Percentiles rank a stretch among this genome's conserved stretches.
Evolutionary conservation across 2,113 vertebrate species (phyloP).

Genomic region (Corythaixoides concolor): DNA sequence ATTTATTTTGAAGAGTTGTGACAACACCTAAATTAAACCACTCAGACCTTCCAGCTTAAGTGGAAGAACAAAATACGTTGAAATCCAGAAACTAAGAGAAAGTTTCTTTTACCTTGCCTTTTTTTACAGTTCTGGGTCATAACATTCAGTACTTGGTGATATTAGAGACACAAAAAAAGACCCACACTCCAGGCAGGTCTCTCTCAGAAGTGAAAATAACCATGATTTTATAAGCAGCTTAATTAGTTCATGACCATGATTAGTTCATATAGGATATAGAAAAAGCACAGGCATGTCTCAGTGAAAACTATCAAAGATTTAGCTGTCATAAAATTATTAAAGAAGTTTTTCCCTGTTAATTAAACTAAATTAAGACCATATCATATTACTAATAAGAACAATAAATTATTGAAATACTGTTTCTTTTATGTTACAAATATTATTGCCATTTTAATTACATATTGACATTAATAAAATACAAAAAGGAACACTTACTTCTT

Average conservation of each 20-base stretch:
- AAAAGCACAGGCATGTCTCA: background rate
- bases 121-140: background rate
- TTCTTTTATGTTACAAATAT: background rate
- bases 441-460: background rate
- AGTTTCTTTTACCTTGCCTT: background rate
- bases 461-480: background rate
- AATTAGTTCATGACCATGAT: background rate
- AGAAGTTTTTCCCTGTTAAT: background rate
- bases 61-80: rapidly evolving
- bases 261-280: background rate
- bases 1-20: background rate
- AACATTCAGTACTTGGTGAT: background rate
- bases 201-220: background rate
- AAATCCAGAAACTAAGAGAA: background rate
- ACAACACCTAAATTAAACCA: background rate
- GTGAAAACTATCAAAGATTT: background rate
- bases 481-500: background rate
- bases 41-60: background rate
- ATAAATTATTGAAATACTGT: background rate
- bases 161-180: background rate
- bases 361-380: background rate
- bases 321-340: background rate
- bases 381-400: background rate
- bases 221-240: background rate
- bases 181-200: background rate